A percentile compares a stretch with the other conserved stretches of the same genome.
Evolutionary conservation across 2,888 invertebrate species (phyloP).

Genomic region (Beris chalybata): DNA sequence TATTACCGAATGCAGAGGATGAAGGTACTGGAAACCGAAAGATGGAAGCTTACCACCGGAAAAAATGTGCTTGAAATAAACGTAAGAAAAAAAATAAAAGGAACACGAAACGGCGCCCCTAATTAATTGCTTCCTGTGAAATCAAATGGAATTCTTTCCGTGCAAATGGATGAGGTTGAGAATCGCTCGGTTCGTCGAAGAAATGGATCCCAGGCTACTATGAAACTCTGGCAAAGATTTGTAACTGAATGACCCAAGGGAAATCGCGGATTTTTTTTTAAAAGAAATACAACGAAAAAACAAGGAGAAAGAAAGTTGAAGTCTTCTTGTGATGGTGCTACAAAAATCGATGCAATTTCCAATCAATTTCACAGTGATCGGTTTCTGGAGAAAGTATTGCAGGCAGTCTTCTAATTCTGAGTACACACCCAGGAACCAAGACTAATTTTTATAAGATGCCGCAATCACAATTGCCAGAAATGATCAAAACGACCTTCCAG

Average conservation of each 20-base stretch:
- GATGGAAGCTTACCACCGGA: constrained; percentile 8
- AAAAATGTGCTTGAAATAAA: not conserved
- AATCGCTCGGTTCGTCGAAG: too few relatives aligned
- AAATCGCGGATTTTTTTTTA: too few relatives aligned
- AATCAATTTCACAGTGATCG: not conserved
- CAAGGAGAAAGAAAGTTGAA: not conserved
- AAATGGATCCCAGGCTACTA: too few relatives aligned
- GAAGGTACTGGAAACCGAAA: not conserved
- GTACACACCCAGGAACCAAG: too few relatives aligned
- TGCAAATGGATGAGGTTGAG: not conserved
- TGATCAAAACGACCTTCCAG: too few relatives aligned
- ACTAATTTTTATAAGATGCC: too few relatives aligned
- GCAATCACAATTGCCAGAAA: too few relatives aligned
- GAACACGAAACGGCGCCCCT: constrained; percentile 17
- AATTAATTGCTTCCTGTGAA: constrained; percentile 36
- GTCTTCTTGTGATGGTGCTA: not conserved
- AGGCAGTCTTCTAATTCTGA: too few relatives aligned
- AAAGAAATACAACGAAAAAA: not conserved
- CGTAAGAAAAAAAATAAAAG: not conserved
- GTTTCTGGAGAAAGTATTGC: not conserved
- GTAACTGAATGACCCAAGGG: too few relatives aligned
- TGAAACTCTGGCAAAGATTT: too few relatives aligned
- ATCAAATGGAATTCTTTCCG: constrained; percentile 17
- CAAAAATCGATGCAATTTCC: not conserved
- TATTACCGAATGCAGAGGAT: not conserved